phyloP scores from a whole-genome alignment of 2,888 invertebrate species.

The Idaea biselata region DNA sequence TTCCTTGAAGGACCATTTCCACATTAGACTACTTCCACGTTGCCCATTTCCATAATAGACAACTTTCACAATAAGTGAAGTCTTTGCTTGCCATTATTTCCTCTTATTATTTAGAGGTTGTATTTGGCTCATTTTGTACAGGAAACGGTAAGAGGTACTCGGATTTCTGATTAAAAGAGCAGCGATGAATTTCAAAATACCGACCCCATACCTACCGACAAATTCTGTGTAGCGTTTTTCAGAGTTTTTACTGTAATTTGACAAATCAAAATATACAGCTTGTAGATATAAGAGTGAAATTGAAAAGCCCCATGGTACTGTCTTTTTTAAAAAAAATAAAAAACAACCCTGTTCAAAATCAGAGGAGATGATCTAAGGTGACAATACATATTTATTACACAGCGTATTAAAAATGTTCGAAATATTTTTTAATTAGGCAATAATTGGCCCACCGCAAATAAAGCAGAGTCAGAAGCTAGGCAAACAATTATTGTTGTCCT shows the following conservation, averaged over 20 bases:
- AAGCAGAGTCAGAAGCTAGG: no score
- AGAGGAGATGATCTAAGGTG: no score
- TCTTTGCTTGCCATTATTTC: not conserved
- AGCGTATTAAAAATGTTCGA: no score
- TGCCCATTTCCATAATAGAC: not conserved
- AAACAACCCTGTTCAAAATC: no score
- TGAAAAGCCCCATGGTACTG: no score
- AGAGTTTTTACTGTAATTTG: not conserved
- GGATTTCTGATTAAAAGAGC: conserved; percentile 44
- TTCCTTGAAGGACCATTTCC: no score
- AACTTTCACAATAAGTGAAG: not conserved
- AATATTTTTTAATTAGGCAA: no score
- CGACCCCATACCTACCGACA: not conserved
- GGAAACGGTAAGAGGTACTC: conserved; percentile 34
- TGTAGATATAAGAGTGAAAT: not conserved
- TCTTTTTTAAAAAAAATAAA: no score
- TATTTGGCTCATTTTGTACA: conserved; percentile 37
- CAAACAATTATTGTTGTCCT: no score
- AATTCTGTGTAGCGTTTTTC: not conserved
- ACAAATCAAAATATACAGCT: not conserved
- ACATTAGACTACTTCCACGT: no score
- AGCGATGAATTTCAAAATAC: not conserved
- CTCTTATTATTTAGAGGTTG: conserved; percentile 13
- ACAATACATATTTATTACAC: no score
- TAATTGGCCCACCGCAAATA: no score